These are phyloP conservation scores for Lepidocyrtoides sp. DNA, from an alignment of 2,888 invertebrate species.

Conservation along the genomic window DNA sequence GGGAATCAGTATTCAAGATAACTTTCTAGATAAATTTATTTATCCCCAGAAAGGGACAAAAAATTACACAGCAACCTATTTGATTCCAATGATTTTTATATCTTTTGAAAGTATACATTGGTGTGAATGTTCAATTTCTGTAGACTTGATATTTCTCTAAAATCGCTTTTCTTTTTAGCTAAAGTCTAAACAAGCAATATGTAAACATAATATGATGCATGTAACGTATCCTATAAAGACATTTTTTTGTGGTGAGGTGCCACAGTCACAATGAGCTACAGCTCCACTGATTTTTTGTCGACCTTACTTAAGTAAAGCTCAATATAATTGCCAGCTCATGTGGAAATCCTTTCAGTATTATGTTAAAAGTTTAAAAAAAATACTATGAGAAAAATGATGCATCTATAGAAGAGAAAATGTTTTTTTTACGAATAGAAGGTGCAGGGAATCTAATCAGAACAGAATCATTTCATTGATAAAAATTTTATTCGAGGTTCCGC, in stretches of 20 bases:
- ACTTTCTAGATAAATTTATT: neutral
- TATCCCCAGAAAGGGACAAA: neutral
- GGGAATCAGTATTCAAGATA: neutral
- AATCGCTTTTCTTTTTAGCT: no score
- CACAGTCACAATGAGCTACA: no score
- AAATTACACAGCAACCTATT: neutral
- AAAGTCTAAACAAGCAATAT: no score
- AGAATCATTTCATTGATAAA: slow-evolving; percentile 37
- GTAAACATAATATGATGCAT: no score
- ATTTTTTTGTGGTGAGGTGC: neutral
- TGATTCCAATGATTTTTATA: neutral
- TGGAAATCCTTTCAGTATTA: slow-evolving; percentile 57
- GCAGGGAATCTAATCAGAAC: neutral
- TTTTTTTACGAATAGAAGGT: neutral
- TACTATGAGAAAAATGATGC: neutral
- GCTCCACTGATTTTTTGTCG: neutral
- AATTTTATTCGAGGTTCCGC: neutral
- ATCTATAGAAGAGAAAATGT: neutral
- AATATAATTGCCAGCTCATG: slow-evolving; percentile 62
- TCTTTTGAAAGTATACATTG: no score
- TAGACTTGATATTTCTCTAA: no score
- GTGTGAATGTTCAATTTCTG: neutral
- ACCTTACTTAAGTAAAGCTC: neutral
- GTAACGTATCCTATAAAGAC: no score
- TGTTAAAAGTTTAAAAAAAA: neutral